Base-by-base conservation (phyloP, 2,113 vertebrate genomes). In the Terrapene triunguis region DNA sequence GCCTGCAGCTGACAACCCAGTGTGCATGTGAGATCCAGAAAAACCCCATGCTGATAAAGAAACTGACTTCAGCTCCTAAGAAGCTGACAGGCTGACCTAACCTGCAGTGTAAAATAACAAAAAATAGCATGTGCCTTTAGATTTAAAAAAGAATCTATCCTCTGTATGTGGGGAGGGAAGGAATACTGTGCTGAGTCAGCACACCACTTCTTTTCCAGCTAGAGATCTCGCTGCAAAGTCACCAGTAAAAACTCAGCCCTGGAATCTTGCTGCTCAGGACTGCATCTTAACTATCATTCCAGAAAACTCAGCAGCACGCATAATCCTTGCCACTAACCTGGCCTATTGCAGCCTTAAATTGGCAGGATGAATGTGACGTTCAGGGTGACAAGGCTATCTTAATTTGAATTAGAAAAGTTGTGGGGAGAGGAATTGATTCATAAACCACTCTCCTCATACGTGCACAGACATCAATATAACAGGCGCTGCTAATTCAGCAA, bases 321-420 rank as follows among this genome's bases (percentile, higher is more conserved):
- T 1, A 5, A 81, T 5, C 80, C 82, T 51, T 90, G 42, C 1
- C 62, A 32, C 35, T 72, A 10, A 38, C n/a, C 65, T 38, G 65
- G 65, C 19, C 65, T 38, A 3, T 55, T 87, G 48, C 51, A 50
- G 94, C 93, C 90, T 9, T 19, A 42, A 86, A 35, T 29, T 47
- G 85, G 50, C 38, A 57, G 65, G 89, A 87, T 79, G 74, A 44
- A 10, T n/a, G 81, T 89, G 47, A 16, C 47, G 22, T 92, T 92
- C 90, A 89, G 83, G 55, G 72, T 92, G 89, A 89, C 69, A 80
- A 5, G 76, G 84, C 35, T 83, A 62, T 32, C 51, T 44, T 38
- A 93, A 19, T 8, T 72, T 90, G 90, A 91, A 92, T 97, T 78
- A 91, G 87, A 92, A 89, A 62, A 89, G 93, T 76, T 95, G 90